Base-by-base conservation (phyloP, 2,888 invertebrate species). In the Digitonthophagus gazella region DNA sequence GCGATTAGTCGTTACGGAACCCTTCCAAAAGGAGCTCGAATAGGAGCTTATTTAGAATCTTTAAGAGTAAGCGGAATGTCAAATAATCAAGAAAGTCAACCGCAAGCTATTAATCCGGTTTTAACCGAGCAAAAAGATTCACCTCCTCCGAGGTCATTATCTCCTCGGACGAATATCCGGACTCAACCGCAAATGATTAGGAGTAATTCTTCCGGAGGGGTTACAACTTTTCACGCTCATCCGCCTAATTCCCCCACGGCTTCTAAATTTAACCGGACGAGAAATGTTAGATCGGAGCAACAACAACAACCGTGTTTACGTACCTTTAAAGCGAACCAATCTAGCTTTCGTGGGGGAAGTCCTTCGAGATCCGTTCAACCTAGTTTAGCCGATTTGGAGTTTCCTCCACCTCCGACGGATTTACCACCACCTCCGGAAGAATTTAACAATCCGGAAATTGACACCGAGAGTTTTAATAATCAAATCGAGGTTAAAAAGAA, bases 1-100 rank as follows among this genome's bases (percentile, higher is more conserved):
- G 96, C 96, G 61, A 95, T 95, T 74, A 97, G 95, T 83, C 89
- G 97, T 19, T 98, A 97, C 81, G 98, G 98, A 15, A 98, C 98
- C 6, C 85, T 98, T 78, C 98, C 98, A 0, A 98, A 98, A 84
- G 97, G 94, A 64, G 96, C 96, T 6, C 88, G 98, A 74, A 98
- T 98, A 76, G 97, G 97, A 22, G 98, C 97, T 3, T 98, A 96
- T 83, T 85, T 98, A 67, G 97, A 98, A 83, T 97, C 97, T 3
- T 86, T 98, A 78, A 89, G 95, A 58, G 93, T 95, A 79, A 92
- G 91, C 79, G 91, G 90, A 64, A 84, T 87, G 70, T 83, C 85
- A 0, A 77, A 77, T 64, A 28, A 18, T n/a, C 66, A 69, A 22
- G 64, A 71, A 3, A 19, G 58, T 16, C 66, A 66, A 67, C 75